Evolutionary conservation across 2,888 invertebrate species (phyloP).

Genomic region (Crioceris asparagi): DNA sequence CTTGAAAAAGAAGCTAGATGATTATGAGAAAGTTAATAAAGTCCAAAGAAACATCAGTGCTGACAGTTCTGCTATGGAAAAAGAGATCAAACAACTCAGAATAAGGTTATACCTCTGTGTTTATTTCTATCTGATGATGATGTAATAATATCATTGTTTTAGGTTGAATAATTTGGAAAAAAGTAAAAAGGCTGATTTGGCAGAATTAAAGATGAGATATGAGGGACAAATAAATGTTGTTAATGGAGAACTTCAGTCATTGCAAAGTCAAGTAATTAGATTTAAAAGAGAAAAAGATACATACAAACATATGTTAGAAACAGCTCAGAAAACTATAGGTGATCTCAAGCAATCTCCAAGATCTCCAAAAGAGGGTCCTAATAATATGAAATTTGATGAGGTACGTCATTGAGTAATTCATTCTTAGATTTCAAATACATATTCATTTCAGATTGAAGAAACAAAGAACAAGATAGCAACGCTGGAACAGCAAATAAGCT

Average conservation of each 20-base stretch:
- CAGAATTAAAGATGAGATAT: slow-evolving; percentile 71
- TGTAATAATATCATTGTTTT: slow-evolving; percentile 4
- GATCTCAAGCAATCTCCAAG: slow-evolving; percentile 57
- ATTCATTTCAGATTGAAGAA: slow-evolving; percentile 50
- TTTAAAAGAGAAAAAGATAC: slow-evolving; percentile 83
- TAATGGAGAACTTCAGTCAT: slow-evolving; percentile 69
- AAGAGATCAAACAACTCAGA: slow-evolving; percentile 61
- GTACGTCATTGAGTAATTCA: slow-evolving; percentile 34
- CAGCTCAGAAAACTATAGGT: slow-evolving; percentile 72
- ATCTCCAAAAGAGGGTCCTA: slow-evolving; percentile 41
- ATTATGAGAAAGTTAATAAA: slow-evolving; percentile 75
- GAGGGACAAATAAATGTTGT: slow-evolving; percentile 75
- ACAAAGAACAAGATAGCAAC: slow-evolving; percentile 57
- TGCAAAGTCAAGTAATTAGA: slow-evolving; percentile 68
- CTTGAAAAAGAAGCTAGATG: slow-evolving; percentile 66
- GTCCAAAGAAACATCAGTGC: slow-evolving; percentile 68
- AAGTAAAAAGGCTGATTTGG: slow-evolving; percentile 64
- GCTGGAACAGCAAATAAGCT: slow-evolving; percentile 73
- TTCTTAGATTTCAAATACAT: neutral
- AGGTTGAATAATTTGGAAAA: slow-evolving; percentile 52
- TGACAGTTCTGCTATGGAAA: slow-evolving; percentile 64
- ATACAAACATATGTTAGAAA: slow-evolving; percentile 81
- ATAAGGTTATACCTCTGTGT: slow-evolving; percentile 41
- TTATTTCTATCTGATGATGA: neutral
- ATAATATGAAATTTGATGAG: slow-evolving; percentile 65